Conservation (phyloP, 2,797 vertebrate species). For the Lacerta viridis region DNA sequence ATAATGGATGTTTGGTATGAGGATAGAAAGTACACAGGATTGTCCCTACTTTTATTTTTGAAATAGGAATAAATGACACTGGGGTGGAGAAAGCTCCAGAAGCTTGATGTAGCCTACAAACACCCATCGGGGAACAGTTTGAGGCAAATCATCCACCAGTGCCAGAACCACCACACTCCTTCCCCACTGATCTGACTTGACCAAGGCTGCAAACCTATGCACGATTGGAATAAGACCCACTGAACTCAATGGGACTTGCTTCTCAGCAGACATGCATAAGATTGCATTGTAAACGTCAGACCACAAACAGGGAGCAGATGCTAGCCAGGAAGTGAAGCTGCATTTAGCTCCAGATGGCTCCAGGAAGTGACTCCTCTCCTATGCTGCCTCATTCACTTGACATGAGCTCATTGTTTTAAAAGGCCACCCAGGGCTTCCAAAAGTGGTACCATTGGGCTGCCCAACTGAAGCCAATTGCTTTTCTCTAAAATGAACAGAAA, state of each 20-base stretch:
- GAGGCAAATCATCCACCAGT: not conserved
- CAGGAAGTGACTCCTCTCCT: not conserved
- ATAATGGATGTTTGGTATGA: not conserved
- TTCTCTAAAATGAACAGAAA: slow-evolving; percentile 47
- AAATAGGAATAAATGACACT: not conserved
- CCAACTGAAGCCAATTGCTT: not conserved
- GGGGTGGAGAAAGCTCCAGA: not conserved
- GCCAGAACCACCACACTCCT: not conserved
- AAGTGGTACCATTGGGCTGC: slow-evolving; percentile 17
- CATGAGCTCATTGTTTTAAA: slow-evolving; percentile 5
- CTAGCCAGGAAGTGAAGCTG: not conserved
- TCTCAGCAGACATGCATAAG: not conserved
- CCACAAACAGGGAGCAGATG: not conserved
- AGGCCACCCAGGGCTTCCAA: not conserved
- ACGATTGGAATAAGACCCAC: not conserved
- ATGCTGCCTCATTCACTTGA: not conserved
- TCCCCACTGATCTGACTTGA: not conserved
- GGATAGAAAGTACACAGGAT: not conserved
- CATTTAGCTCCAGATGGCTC: not conserved
- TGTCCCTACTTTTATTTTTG: not conserved
- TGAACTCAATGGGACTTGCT: not conserved
- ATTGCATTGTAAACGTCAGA: not conserved
- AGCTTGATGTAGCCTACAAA: not conserved
- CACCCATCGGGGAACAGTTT: not conserved
- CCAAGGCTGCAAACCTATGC: not conserved